Evolutionary conservation across 37 sponge, comb jelly and placozoan genomes (phyloP).

Genomic region (Chondrosia reniformis): DNA sequence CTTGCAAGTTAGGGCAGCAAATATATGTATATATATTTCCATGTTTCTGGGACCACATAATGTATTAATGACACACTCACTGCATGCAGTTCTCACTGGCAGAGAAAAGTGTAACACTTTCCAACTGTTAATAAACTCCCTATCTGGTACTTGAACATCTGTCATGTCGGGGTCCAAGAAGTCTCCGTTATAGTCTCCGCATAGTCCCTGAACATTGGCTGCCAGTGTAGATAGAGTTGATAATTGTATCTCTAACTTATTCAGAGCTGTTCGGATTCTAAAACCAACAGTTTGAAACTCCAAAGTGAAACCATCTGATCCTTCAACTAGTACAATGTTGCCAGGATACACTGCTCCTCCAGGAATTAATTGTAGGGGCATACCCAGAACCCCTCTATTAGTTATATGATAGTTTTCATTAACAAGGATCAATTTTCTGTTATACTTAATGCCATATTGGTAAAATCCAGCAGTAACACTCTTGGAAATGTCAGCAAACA

Average conservation of each 20-base stretch:
- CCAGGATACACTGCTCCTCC: neutral
- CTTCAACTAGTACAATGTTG: neutral
- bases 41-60: neutral
- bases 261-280: neutral
- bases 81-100: neutral
- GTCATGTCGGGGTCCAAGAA: neutral
- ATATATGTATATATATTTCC: neutral
- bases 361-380: neutral
- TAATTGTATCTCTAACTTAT: neutral
- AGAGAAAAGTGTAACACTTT: neutral
- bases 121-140: constrained; percentile 16
- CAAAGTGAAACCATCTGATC: neutral
- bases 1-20: too few species aligned
- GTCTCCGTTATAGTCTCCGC: neutral
- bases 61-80: constrained; percentile 7
- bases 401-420: neutral
- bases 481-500: neutral
- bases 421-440: neutral
- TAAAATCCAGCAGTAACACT: neutral
- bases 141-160: neutral
- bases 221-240: neutral
- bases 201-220: neutral
- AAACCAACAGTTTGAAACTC: neutral
- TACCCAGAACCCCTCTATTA: constrained; percentile 1
- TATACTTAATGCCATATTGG: neutral